phyloP scores from a whole-genome alignment of 2,113 vertebrate species.

The Anoura caudifer region DNA sequence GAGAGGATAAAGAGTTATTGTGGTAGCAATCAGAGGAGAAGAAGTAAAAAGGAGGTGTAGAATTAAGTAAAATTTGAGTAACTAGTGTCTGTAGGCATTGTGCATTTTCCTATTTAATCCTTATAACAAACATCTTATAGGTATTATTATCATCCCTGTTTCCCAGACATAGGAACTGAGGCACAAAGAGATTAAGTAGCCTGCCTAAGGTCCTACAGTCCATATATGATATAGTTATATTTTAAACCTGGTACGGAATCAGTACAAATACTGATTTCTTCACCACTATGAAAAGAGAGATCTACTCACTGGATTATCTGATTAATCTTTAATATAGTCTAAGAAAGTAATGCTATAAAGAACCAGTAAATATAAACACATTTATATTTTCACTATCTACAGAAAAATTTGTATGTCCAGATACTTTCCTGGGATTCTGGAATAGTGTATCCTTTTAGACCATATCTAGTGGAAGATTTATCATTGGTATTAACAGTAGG shows the following conservation, averaged over 20 bases:
- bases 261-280: conserved; percentile 3
- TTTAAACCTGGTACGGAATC: neutral
- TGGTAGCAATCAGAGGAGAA: neutral
- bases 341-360: neutral
- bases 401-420: neutral
- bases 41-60: neutral
- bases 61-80: neutral
- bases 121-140: neutral
- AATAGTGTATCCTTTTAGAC: neutral
- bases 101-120: neutral
- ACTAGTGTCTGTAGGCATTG: neutral
- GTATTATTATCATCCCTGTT: neutral
- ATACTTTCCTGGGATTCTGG: neutral
- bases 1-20: neutral
- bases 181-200: neutral
- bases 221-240: neutral
- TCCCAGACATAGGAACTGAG: neutral
- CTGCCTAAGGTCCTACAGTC: neutral
- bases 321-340: conserved; percentile 10
- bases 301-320: neutral
- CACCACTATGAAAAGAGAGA: neutral
- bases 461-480: neutral
- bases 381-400: neutral
- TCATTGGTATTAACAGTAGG: neutral
- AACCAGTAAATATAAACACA: neutral